Evolutionary conservation across 2,113 vertebrate genomes (phyloP).

Genomic region (Hiodon tergisus): DNA sequence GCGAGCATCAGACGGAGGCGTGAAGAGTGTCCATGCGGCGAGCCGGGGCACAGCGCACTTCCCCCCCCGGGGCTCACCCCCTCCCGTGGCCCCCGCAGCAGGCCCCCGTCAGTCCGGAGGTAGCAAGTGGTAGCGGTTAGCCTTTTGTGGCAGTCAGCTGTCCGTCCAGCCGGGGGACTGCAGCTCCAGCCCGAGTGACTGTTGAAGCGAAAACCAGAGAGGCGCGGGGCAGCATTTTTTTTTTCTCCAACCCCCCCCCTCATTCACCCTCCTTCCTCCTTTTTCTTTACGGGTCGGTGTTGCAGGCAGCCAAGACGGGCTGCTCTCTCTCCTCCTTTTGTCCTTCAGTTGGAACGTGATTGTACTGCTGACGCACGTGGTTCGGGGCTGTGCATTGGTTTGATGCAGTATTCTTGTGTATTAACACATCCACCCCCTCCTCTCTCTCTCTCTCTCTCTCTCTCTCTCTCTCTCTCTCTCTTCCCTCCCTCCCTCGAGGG

Average conservation of each 20-base stretch:
- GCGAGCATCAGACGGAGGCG: background rate
- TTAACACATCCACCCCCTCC: slow-evolving; percentile 56
- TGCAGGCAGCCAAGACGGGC: slow-evolving; percentile 55
- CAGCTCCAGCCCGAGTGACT: background rate
- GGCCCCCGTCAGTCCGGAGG: slow-evolving; percentile 17
- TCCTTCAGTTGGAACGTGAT: slow-evolving; percentile 77
- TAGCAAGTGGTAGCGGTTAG: slow-evolving; percentile 14
- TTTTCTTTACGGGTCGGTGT: slow-evolving; percentile 49
- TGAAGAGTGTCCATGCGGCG: too few species aligned
- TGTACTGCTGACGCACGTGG: slow-evolving; percentile 80
- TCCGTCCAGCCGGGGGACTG: background rate
- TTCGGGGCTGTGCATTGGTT: slow-evolving; percentile 71
- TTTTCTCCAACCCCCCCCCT: slow-evolving; percentile 40
- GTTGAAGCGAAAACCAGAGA: slow-evolving; percentile 9
- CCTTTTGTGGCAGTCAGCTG: slow-evolving; percentile 3
- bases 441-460: background rate
- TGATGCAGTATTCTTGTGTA: slow-evolving; percentile 76
- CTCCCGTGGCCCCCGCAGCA: slow-evolving; percentile 30
- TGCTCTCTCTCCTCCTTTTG: slow-evolving; percentile 69
- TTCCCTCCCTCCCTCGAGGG: slow-evolving; percentile 36
- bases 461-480: slow-evolving; percentile 10
- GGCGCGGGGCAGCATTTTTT: slow-evolving; percentile 61
- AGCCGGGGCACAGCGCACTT: too few species aligned
- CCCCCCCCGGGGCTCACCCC: background rate
- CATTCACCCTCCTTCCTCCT: slow-evolving; percentile 31